Conservation (phyloP, 2,797 vertebrate species). For the Margarornis squamiger region DNA sequence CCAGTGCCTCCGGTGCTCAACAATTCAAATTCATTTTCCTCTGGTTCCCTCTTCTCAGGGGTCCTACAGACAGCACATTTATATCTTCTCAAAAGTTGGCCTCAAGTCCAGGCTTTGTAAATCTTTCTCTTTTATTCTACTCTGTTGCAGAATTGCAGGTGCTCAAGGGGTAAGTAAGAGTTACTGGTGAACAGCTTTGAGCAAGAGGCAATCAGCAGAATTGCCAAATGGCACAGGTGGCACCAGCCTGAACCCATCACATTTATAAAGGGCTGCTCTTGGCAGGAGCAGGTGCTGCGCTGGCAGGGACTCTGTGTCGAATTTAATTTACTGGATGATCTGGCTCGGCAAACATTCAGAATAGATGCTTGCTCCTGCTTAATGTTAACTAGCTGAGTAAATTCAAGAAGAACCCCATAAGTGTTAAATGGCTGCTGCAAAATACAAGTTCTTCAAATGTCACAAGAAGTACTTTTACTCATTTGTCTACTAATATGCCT, state of each 20-base stretch:
- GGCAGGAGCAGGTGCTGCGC: constrained; percentile 12
- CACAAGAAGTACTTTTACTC: background rate
- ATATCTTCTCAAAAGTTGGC: background rate
- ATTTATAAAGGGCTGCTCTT: constrained; percentile 16
- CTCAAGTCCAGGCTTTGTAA: background rate
- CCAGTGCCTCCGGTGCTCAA: accelerated
- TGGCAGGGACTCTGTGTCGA: background rate
- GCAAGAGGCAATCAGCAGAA: background rate
- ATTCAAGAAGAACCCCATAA: background rate
- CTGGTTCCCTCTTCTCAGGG: background rate
- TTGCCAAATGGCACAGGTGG: constrained; percentile 19
- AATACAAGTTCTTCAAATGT: background rate
- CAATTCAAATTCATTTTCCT: background rate
- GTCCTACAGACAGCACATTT: background rate
- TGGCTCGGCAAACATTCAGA: background rate
- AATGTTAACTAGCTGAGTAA: background rate
- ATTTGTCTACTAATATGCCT: background rate
- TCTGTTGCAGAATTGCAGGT: background rate
- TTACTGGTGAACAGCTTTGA: background rate
- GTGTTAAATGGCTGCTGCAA: background rate
- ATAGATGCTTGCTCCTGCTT: background rate
- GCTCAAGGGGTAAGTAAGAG: background rate
- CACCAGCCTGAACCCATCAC: background rate
- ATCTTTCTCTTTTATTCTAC: background rate
- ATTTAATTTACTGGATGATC: constrained; percentile 50